A percentile compares a stretch with the other conserved stretches of the same genome.
These are phyloP conservation scores for Sebastes itinus DNA, from an alignment of 2,797 vertebrate species.

Conservation along the genomic window DNA sequence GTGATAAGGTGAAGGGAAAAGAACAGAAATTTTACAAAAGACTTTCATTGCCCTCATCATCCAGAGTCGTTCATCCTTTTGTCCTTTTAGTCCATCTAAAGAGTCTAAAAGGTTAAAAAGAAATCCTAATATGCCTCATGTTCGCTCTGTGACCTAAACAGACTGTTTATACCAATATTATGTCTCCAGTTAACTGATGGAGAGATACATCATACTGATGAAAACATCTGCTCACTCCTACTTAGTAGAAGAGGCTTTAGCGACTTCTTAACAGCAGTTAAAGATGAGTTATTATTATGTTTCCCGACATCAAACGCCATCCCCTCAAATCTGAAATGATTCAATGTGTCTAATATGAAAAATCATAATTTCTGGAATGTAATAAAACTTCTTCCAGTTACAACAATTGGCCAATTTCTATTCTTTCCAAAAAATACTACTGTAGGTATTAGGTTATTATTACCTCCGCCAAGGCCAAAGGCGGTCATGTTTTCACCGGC, in stretches of 20 bases:
- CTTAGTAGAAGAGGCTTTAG: slow-evolving; percentile 1
- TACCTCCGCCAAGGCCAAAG: no score
- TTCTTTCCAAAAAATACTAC: slow-evolving; percentile 13
- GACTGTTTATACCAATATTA: slow-evolving; percentile 8
- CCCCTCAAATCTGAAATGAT: slow-evolving; percentile 14
- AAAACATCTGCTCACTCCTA: slow-evolving; percentile 35
- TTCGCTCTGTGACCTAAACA: slow-evolving; percentile 12
- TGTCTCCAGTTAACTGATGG: slow-evolving; percentile 9
- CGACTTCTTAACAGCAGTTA: slow-evolving; percentile 27
- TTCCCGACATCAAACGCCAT: slow-evolving; percentile 5
- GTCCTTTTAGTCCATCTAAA: not conserved
- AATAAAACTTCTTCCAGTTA: slow-evolving; percentile 25
- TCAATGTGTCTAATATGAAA: slow-evolving; percentile 16
- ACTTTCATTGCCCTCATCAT: slow-evolving; percentile 23
- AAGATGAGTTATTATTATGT: slow-evolving; percentile 16
- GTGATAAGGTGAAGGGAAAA: not conserved
- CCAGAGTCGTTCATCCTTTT: slow-evolving; percentile 41
- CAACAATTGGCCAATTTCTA: slow-evolving; percentile 10
- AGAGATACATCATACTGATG: not conserved
- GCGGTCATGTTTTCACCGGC: no score
- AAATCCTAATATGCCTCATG: not conserved
- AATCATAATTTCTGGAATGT: slow-evolving; percentile 17
- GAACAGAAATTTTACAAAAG: not conserved
- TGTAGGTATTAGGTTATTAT: not conserved
- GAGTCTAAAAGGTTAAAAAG: not conserved